A percentile compares a stretch with the other conserved stretches of the same genome.
These are phyloP conservation scores for Gerosis bhagava DNA, from an alignment of 2,888 invertebrate species.

Conservation along the genomic window DNA sequence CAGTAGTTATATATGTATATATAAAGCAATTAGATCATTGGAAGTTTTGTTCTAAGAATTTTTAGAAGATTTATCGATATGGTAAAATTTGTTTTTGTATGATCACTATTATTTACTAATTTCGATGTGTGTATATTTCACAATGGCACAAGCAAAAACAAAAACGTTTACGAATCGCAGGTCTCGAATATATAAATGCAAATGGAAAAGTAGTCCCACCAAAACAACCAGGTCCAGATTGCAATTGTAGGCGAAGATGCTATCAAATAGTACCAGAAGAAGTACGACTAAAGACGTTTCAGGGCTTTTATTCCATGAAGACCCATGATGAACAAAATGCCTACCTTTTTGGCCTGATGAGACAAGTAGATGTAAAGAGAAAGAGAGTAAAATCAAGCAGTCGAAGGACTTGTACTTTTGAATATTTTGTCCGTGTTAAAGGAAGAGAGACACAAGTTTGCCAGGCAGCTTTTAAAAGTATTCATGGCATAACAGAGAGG, in stretches of 20 bases:
- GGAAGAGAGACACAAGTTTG: constrained; percentile 81
- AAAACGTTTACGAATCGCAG: constrained; percentile 78
- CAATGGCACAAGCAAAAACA: constrained; percentile 84
- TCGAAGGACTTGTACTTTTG: constrained; percentile 79
- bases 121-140: too few species aligned
- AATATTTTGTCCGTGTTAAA: constrained; percentile 79
- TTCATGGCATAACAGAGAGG: constrained; percentile 80
- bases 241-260: constrained; percentile 77
- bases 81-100: too few species aligned
- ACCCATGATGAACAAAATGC: constrained; percentile 83
- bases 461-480: constrained; percentile 82
- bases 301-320: constrained; percentile 81
- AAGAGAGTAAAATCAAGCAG: constrained; percentile 79
- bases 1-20: too few species aligned
- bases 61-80: too few species aligned
- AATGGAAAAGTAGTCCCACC: constrained; percentile 81
- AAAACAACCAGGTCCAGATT: constrained; percentile 78
- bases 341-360: constrained; percentile 80
- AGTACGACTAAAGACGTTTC: constrained; percentile 74
- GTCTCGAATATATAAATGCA: constrained; percentile 79
- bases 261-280: constrained; percentile 77
- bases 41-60: too few species aligned
- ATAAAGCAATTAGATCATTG: too few species aligned
- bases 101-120: too few species aligned
- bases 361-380: constrained; percentile 80